phyloP scores from a whole-genome alignment of 2,888 invertebrate species.

The Antheraea yamamai region DNA sequence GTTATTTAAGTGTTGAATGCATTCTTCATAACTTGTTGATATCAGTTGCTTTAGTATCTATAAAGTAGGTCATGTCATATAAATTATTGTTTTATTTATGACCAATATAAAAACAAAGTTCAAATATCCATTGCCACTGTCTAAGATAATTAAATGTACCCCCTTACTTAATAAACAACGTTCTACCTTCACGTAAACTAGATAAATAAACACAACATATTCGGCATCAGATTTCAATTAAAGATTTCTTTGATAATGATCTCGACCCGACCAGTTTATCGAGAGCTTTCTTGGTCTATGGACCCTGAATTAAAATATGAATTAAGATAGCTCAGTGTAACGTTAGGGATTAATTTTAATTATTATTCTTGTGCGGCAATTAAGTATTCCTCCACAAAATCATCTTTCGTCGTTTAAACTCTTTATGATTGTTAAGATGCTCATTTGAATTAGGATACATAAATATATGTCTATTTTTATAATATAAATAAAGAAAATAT shows the following conservation, averaged over 20 bases:
- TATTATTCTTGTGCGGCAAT: slow-evolving; percentile 38
- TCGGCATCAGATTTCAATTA: slow-evolving; percentile 65
- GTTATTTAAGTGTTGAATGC: not conserved
- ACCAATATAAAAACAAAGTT: not conserved
- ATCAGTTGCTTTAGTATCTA: not conserved
- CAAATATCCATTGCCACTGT: not conserved
- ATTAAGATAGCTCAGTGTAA: slow-evolving; percentile 37
- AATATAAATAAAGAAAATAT: not conserved
- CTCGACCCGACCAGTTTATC: slow-evolving; percentile 37
- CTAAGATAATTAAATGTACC: slow-evolving; percentile 5
- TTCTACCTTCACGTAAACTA: slow-evolving; percentile 12
- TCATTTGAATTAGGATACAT: slow-evolving; percentile 18
- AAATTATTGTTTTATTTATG: not conserved
- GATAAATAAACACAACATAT: slow-evolving; percentile 32
- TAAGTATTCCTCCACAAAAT: slow-evolving; percentile 34
- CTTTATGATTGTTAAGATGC: slow-evolving; percentile 45
- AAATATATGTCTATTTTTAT: not conserved
- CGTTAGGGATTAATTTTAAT: slow-evolving; percentile 36
- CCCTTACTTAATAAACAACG: slow-evolving; percentile 20
- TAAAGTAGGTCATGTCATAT: not conserved
- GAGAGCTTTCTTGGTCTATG: slow-evolving; percentile 28
- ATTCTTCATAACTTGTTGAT: not conserved
- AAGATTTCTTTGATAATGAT: slow-evolving; percentile 53
- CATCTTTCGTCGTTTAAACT: slow-evolving; percentile 39
- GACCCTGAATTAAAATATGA: slow-evolving; percentile 26